Evolutionary conservation across 1,140 invertebrate genomes (phyloP), one percentile per base, ranked within the genome.

Genomic region (Babylonia areolata): DNA sequence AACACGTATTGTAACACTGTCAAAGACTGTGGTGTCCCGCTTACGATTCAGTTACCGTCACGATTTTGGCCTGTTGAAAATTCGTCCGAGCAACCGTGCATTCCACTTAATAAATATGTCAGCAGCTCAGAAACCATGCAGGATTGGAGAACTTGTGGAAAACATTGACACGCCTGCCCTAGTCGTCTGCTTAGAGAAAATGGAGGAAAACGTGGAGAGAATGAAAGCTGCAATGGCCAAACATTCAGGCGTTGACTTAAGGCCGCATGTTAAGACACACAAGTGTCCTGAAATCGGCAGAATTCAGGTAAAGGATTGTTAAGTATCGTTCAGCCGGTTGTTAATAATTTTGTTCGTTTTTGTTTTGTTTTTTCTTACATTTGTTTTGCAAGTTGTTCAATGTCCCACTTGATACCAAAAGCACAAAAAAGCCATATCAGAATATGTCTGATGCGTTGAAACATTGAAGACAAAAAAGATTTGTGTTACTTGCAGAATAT

Each of bases 261-360:
- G 89, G 69, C 46, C 46, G 23, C 89, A 90, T 75, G 81, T 82
- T 58, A 90, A 90, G 73, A 80, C 89, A 82, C 89, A 90, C 85
- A 90, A 90, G 78, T 85, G 87, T 42, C 87, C 89, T 1, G 71
- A 71, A 33, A 35, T 90, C 28, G 85, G 71, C 31, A 84, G 84
- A 39, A 78, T 89, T 1, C 89, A 90, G 89, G 89, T 89, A 78
- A n/a, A n/a, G n/a, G n/a, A n/a, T n/a, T n/a, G n/a, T n/a, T n/a
- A n/a, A n/a, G n/a, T n/a, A n/a, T n/a, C n/a, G n/a, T n/a, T n/a
- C n/a, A n/a, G n/a, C n/a, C n/a, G n/a, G n/a, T n/a, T n/a, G n/a
- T n/a, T n/a, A n/a, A n/a, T n/a, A n/a, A n/a, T n/a, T n/a, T n/a
- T n/a, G n/a, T n/a, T n/a, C n/a, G n/a, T n/a, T n/a, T n/a, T n/a